These are phyloP conservation scores for Trichomalopsis sarcophagae DNA, from an alignment of 1,140 invertebrate genomes.

Conservation along the genomic window DNA sequence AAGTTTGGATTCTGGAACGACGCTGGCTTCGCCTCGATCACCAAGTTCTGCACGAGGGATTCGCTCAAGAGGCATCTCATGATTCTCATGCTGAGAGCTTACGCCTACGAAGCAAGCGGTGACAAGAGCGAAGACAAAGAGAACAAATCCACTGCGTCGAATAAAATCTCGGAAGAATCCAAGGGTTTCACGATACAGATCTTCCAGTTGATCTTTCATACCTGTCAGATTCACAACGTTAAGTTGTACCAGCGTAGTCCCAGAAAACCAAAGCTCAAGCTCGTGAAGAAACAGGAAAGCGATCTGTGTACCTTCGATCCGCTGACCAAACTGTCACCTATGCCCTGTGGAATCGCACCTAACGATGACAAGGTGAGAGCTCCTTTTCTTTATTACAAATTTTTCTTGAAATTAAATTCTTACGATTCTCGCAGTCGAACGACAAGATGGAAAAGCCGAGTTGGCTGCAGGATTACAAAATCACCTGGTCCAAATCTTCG, in stretches of 20 bases:
- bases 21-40: slow-evolving; percentile 60
- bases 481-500: slow-evolving; percentile 57
- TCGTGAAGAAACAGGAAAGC: slow-evolving; percentile 49
- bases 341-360: not conserved
- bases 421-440: not conserved
- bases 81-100: slow-evolving; percentile 62
- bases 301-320: slow-evolving; percentile 57
- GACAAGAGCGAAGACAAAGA: not conserved
- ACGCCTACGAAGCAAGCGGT: slow-evolving; percentile 48
- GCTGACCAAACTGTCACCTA: not conserved
- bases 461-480: slow-evolving; percentile 58
- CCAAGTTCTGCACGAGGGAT: slow-evolving; percentile 63
- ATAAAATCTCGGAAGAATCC: not conserved
- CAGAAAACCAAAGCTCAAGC: not conserved
- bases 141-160: not conserved
- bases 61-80: slow-evolving; percentile 63
- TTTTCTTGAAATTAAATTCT: not conserved
- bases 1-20: slow-evolving; percentile 64
- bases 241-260: slow-evolving; percentile 53
- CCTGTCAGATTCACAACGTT: slow-evolving; percentile 62
- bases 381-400: not conserved
- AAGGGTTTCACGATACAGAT: slow-evolving; percentile 58
- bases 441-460: slow-evolving; percentile 56
- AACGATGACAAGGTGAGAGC: slow-evolving; percentile 8
- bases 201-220: slow-evolving; percentile 60